These are phyloP conservation scores for Porites lutea DNA, from an alignment of 64 coral and sea anemone species.

Conservation along the genomic window DNA sequence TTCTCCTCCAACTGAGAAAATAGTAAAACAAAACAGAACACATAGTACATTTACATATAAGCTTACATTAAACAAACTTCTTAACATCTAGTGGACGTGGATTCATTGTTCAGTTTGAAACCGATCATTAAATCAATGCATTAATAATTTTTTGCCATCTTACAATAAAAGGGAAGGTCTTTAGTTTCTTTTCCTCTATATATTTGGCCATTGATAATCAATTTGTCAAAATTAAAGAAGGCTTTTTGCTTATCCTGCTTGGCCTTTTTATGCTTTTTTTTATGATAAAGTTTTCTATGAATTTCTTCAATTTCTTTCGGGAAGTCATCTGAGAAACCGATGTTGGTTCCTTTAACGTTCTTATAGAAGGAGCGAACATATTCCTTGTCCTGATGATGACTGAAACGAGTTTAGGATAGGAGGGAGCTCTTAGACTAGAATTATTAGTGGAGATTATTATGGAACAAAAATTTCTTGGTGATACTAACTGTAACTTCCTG, in stretches of 20 bases:
- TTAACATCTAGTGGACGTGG: no score
- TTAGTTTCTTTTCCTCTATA: no score
- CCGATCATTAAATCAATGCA: neutral
- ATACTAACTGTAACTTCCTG: no score
- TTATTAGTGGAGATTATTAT: neutral
- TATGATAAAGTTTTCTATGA: neutral
- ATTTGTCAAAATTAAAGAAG: no score
- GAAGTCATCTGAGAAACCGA: constrained; percentile 22
- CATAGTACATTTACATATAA: no score
- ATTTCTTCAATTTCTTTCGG: constrained; percentile 7
- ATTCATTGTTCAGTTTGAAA: neutral
- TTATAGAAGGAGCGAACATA: neutral
- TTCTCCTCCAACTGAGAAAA: no score
- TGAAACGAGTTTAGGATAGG: constrained; percentile 19
- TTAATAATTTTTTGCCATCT: neutral
- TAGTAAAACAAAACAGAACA: no score
- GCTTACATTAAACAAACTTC: no score
- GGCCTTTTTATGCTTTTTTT: neutral
- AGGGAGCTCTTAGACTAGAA: neutral
- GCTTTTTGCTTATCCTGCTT: neutral
- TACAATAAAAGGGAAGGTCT: no score
- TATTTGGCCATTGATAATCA: no score
- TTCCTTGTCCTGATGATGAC: constrained; percentile 31
- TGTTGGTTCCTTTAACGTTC: constrained; percentile 17
- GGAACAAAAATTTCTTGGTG: no score